Evolutionary conservation across 2,113 vertebrate genomes (phyloP).

Genomic region (Limanda limanda): DNA sequence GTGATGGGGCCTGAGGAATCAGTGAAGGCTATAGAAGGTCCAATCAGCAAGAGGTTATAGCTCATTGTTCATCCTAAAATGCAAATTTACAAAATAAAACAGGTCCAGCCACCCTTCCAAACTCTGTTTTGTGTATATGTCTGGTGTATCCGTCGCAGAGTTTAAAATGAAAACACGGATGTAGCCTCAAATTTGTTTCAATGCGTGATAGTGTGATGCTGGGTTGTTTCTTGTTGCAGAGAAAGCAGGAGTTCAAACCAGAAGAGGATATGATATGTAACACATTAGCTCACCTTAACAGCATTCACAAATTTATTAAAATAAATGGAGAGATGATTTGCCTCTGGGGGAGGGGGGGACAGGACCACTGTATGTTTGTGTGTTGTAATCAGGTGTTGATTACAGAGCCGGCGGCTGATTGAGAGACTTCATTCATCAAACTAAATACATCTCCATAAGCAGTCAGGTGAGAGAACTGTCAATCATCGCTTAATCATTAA

Average conservation of each 20-base stretch:
- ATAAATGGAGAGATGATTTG: slow-evolving; percentile 42
- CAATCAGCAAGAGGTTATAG: too few relatives aligned
- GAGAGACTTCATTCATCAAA: slow-evolving; percentile 70
- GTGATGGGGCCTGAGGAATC: too few relatives aligned
- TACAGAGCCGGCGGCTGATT: slow-evolving; percentile 63
- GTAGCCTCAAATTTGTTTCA: slow-evolving; percentile 1
- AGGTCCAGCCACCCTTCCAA: too few relatives aligned
- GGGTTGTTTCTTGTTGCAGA: neutral
- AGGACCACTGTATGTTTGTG: slow-evolving; percentile 31
- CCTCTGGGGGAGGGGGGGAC: neutral
- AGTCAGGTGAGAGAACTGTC: slow-evolving; percentile 63
- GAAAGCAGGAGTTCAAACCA: neutral
- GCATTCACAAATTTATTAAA: slow-evolving; percentile 54
- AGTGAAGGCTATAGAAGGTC: too few relatives aligned
- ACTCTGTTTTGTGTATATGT: too few relatives aligned
- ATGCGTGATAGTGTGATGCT: neutral
- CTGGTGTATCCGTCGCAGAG: too few relatives aligned
- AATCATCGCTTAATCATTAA: slow-evolving; percentile 68
- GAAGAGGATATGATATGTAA: neutral
- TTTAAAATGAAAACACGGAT: too few relatives aligned
- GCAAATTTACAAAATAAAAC: too few relatives aligned
- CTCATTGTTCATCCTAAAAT: too few relatives aligned
- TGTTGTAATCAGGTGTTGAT: slow-evolving; percentile 70
- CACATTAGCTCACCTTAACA: slow-evolving; percentile 12
- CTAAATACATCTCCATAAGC: slow-evolving; percentile 61